These are phyloP conservation scores for Anorthoa munda DNA, from an alignment of 2,888 invertebrate genomes.

Conservation along the genomic window DNA sequence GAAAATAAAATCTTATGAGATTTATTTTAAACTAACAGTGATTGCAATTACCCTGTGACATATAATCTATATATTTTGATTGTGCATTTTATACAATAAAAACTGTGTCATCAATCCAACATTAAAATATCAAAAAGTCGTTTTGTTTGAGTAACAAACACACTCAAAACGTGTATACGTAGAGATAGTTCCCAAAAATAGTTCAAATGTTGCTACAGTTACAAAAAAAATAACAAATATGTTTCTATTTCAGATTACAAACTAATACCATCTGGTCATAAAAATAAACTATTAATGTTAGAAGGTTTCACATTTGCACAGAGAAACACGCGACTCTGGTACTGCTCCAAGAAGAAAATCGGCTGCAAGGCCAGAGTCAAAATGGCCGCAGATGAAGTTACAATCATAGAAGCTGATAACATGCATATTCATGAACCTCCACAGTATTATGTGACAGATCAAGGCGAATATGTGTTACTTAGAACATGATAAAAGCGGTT, in stretches of 20 bases:
- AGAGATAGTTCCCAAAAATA: no score
- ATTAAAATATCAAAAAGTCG: no score
- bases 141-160: no score
- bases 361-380: conserved; percentile 67
- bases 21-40: no score
- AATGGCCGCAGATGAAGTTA: conserved; percentile 50
- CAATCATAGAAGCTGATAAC: conserved; percentile 53
- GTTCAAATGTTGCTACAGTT: no score
- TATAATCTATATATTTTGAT: no score
- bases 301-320: conserved; percentile 67
- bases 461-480: conserved; percentile 58
- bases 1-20: no score
- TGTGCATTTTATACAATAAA: no score
- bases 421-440: conserved; percentile 70
- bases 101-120: no score
- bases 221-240: no score
- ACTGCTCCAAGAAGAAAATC: conserved; percentile 56
- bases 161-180: no score
- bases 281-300: conserved; percentile 58
- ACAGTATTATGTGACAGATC: conserved; percentile 49
- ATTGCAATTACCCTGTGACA: no score
- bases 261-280: conserved; percentile 49
- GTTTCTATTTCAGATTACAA: conserved; percentile 18
- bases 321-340: conserved; percentile 53
- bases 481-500: background rate